Percentiles rank a stretch among this genome's conserved stretches.
phyloP scores from a whole-genome alignment of 2,113 vertebrate genomes.

The Oxygymnocypris stewartii region DNA sequence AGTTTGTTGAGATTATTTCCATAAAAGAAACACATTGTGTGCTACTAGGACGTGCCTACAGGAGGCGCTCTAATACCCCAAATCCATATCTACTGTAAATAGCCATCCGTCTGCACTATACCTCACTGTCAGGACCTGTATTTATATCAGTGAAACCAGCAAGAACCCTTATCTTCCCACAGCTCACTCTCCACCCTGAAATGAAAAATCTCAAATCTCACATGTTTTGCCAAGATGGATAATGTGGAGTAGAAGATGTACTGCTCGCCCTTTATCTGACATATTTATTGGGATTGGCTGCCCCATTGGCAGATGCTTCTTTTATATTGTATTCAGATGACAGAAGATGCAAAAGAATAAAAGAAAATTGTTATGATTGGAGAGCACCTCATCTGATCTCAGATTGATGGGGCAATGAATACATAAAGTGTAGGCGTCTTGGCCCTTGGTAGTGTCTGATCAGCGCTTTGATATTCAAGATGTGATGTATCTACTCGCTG shows the following conservation, averaged over 20 bases:
- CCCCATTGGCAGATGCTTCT: neutral
- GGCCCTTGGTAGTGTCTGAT: neutral
- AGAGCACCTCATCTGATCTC: slow-evolving; percentile 14
- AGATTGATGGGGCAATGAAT: neutral
- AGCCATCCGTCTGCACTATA: neutral
- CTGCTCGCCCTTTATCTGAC: neutral
- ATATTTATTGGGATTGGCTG: slow-evolving; percentile 27
- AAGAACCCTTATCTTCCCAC: slow-evolving; percentile 27
- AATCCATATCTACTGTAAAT: slow-evolving; percentile 26
- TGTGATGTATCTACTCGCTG: neutral
- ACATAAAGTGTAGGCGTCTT: neutral
- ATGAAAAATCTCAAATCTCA: slow-evolving; percentile 28
- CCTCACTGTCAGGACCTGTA: neutral
- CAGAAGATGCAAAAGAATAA: slow-evolving; percentile 4
- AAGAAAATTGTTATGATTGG: slow-evolving; percentile 31
- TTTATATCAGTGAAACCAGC: neutral
- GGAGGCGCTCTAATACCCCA: slow-evolving; percentile 28
- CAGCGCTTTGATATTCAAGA: slow-evolving; percentile 12
- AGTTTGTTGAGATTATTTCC: neutral
- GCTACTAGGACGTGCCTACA: slow-evolving; percentile 6
- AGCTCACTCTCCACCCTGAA: slow-evolving; percentile 3
- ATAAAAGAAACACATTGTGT: neutral
- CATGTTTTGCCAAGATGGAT: slow-evolving; percentile 10
- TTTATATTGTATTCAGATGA: slow-evolving; percentile 8
- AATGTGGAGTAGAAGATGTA: slow-evolving; percentile 8